Evolutionary conservation across 2,113 vertebrate species (phyloP).

Genomic region (Ardeotis arabs): DNA sequence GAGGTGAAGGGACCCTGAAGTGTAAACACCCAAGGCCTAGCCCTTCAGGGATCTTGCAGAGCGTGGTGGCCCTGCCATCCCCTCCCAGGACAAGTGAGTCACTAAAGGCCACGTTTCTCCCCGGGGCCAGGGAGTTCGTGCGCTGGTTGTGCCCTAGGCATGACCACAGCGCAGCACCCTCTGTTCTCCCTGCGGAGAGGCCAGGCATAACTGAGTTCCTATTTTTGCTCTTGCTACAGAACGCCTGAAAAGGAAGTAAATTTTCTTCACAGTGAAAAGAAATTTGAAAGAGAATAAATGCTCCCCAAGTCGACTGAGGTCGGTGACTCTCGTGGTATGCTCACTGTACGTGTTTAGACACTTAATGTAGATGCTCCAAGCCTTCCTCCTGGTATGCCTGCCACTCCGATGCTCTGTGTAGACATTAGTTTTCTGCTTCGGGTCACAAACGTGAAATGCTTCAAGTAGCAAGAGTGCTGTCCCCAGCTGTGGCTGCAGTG

Average conservation of each 20-base stretch:
- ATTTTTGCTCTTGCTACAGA: conserved; percentile 31
- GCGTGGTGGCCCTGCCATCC: neutral
- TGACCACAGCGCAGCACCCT: neutral
- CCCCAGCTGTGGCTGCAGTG: neutral
- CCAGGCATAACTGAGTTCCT: neutral
- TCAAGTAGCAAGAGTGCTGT: neutral
- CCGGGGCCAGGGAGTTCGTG: neutral
- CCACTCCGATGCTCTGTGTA: neutral
- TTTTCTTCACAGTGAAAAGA: neutral
- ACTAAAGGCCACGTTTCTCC: neutral
- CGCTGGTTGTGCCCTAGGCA: neutral
- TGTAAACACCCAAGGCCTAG: neutral
- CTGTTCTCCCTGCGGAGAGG: conserved; percentile 10
- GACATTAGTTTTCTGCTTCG: neutral
- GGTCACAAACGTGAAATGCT: neutral
- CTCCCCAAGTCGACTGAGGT: neutral
- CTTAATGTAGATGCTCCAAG: neutral
- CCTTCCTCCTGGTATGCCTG: neutral
- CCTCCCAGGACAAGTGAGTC: neutral
- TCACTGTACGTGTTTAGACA: neutral
- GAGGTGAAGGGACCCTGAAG: neutral
- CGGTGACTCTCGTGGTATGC: neutral
- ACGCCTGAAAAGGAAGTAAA: conserved; percentile 32
- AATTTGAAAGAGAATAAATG: neutral
- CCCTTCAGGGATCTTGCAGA: neutral